Evolutionary conservation across 92 coral and sea anemone species (phyloP), one percentile per base, ranked within the genome.

Genomic region (Paramuricea clavata): DNA sequence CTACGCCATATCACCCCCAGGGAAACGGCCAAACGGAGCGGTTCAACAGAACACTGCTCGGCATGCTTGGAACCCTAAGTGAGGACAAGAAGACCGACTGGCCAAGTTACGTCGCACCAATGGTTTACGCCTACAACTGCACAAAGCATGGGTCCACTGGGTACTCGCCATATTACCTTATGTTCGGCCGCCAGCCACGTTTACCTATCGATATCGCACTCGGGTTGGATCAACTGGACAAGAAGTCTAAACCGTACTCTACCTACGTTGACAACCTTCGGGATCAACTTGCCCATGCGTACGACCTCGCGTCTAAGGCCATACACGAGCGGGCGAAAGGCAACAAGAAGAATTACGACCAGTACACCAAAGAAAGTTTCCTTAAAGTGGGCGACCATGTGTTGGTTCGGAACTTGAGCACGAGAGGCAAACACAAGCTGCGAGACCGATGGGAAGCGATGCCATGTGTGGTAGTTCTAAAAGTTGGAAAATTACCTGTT

Each of bases 261-360:
- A 41, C 49, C 21, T 85, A 85, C 52, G 89, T 82, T 21, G 83
- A 85, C 57, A 85, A 85, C 74, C 82, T 76, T 68, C 50, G 88
- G 33, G 30, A 33, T 10, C 70, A 80, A 27, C 89, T 85, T 8
- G 71, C 71, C 19, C 59, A 76, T 33, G 75, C 89, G 6, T 78
- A 76, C 71, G 84, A 76, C 6, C 7, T 85, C 2, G 70, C 26
- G n/a, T n/a, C n/a, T n/a, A n/a, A n/a, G n/a, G n/a, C n/a, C n/a
- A n/a, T n/a, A n/a, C n/a, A 62, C 30, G 54, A 50, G 50, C 75
- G 59, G 56, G 50, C 82, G 8, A 74, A 85, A 82, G 28, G 32
- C 41, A 85, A 85, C 89, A 74, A 75, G 82, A 76, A 85, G 12
- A 33, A 42, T 27, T 83, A 85, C 39, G 83, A 85, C 52, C 82